Percentiles rank a stretch among this genome's conserved stretches.
These are phyloP conservation scores for Podarcis lilfordi DNA, from an alignment of 2,797 vertebrate genomes.

Conservation along the genomic window DNA sequence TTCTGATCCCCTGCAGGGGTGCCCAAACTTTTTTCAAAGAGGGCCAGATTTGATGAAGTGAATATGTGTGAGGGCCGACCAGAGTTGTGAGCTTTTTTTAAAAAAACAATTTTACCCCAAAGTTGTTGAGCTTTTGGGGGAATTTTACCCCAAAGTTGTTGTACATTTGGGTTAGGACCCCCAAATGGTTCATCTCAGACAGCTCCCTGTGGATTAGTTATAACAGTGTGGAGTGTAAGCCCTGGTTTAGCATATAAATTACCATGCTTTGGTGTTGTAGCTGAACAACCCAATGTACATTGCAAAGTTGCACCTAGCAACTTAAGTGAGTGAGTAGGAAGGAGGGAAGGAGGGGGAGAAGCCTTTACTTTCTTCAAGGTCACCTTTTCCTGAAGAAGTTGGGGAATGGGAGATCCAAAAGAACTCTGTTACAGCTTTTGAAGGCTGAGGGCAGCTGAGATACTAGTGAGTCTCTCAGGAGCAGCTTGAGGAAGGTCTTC, in stretches of 20 bases:
- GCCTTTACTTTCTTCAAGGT: conserved; percentile 82
- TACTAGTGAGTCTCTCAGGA: conserved; percentile 82
- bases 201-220: not conserved
- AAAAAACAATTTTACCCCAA: too few species aligned
- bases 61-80: too few species aligned
- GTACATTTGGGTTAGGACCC: too few species aligned
- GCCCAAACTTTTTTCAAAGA: too few species aligned
- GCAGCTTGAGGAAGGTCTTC: conserved; percentile 82
- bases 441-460: conserved; percentile 78
- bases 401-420: conserved; percentile 79
- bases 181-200: not conserved
- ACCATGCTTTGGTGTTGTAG: not conserved
- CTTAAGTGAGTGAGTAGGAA: too few species aligned
- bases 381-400: conserved; percentile 81
- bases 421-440: conserved; percentile 47
- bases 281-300: not conserved
- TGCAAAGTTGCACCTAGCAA: not conserved
- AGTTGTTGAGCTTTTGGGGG: too few species aligned
- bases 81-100: too few species aligned
- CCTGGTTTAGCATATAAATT: not conserved
- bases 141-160: too few species aligned
- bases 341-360: not conserved
- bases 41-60: too few species aligned
- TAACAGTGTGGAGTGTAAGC: not conserved
- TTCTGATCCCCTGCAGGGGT: not conserved